Evolutionary conservation across 2,888 invertebrate genomes (phyloP).

Genomic region (Drosophila suboccidentalis): DNA sequence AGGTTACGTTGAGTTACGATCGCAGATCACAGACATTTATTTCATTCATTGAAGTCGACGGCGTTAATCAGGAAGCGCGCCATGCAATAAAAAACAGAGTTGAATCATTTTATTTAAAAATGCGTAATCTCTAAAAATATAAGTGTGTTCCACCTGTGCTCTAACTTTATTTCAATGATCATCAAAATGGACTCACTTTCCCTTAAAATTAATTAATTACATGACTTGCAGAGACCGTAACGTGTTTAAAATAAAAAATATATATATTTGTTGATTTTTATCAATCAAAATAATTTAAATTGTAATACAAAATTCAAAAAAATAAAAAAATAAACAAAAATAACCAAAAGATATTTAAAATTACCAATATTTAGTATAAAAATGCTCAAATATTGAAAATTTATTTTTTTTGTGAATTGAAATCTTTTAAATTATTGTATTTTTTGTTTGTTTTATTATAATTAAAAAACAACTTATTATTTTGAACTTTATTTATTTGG

Average conservation of each 20-base stretch:
- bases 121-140: conserved; percentile 24
- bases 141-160: conserved; percentile 1
- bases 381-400: no score
- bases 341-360: no score
- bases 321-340: no score
- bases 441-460: no score
- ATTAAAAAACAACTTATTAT: no score
- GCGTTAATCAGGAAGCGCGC: conserved; percentile 32
- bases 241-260: neutral
- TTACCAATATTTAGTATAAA: no score
- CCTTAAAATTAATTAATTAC: neutral
- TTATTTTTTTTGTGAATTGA: no score
- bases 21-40: conserved; percentile 17
- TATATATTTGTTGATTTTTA: neutral
- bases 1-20: conserved; percentile 37
- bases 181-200: neutral
- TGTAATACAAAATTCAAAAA: no score
- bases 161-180: neutral
- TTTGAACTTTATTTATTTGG: no score
- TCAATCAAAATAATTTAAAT: neutral
- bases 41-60: conserved; percentile 22
- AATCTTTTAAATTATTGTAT: no score
- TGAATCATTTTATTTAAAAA: conserved; percentile 19
- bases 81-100: conserved; percentile 17
- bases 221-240: neutral